Base-by-base conservation (phyloP, 2,888 invertebrate genomes). In the Eupithecia insigniata region DNA sequence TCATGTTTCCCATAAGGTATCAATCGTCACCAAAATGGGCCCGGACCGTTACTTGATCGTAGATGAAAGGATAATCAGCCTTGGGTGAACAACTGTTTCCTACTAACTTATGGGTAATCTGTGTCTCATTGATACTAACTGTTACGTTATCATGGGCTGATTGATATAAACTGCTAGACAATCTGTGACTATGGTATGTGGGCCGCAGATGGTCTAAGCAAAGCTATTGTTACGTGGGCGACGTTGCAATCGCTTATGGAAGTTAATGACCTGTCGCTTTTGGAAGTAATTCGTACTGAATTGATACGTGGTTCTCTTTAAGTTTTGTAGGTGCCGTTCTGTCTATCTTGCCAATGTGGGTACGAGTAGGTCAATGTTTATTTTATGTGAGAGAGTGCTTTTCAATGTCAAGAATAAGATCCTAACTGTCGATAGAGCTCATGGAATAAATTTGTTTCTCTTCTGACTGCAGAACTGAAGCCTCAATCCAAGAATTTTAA, bases 151-250 rank as follows among this genome's bases (percentile, higher is more conserved):
- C 70, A 61, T 46, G 69, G 64, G 51, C 8, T 12, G 22, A 30
- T 46, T 18, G 18, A 18, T 74, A 71, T 22, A 66, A 60, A 69
- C 71, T 71, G 32, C 30, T 26, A 62, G 14, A 32, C 22, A 16
- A 28, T 34, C 71, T 71, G 43, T 69, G 74, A 18, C 78, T 77
- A 70, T 79, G 70, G 58, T 86, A 89, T 89, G 86, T 90, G 84
- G 90, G 89, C 77, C 90, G 84, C 92, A 89, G 89, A 90, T 90
- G 92, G 87, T 87, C 83, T 85, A 78, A 82, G 83, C 83, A 79
- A 67, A 82, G 82, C 68, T 82, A 83, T 81, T 83, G 78, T 78
- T 79, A 76, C 72, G 75, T 78, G 76, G 78, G 79, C 78, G 79
- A 78, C 75, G 76, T 70, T 75, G 71, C 67, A 72, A 68, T 70